These are phyloP conservation scores for Mallotus villosus DNA, from an alignment of 2,797 vertebrate genomes.

Conservation along the genomic window DNA sequence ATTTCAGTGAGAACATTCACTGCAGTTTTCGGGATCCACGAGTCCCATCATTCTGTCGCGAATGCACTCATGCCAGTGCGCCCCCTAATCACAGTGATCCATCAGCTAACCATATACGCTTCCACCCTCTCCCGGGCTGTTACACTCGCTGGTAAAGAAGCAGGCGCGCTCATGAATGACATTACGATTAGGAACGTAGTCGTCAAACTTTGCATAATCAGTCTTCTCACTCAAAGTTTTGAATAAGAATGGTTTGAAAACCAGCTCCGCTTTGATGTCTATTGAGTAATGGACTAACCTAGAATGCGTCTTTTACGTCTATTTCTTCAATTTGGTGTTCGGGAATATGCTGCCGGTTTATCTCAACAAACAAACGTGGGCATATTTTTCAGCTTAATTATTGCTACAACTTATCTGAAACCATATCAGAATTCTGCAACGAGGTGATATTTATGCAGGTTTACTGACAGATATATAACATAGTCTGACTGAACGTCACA, in stretches of 20 bases:
- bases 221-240: neutral
- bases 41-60: too few relatives aligned
- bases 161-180: too few relatives aligned
- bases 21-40: too few relatives aligned
- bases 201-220: too few relatives aligned
- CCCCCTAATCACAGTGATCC: too few relatives aligned
- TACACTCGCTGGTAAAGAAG: too few relatives aligned
- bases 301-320: neutral
- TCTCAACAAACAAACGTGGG: neutral
- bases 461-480: neutral
- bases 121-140: too few relatives aligned
- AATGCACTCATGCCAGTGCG: too few relatives aligned
- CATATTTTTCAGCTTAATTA: neutral
- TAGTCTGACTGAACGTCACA: neutral
- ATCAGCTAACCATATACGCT: too few relatives aligned
- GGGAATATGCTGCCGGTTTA: neutral
- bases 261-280: neutral
- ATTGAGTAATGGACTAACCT: neutral
- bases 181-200: too few relatives aligned
- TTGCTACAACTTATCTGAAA: neutral
- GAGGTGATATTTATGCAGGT: neutral
- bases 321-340: too few relatives aligned
- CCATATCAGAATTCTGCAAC: neutral
- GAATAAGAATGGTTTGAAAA: neutral
- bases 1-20: too few relatives aligned